Base-by-base conservation (phyloP, 2,888 invertebrate species). In the Danaus chrysippus region DNA sequence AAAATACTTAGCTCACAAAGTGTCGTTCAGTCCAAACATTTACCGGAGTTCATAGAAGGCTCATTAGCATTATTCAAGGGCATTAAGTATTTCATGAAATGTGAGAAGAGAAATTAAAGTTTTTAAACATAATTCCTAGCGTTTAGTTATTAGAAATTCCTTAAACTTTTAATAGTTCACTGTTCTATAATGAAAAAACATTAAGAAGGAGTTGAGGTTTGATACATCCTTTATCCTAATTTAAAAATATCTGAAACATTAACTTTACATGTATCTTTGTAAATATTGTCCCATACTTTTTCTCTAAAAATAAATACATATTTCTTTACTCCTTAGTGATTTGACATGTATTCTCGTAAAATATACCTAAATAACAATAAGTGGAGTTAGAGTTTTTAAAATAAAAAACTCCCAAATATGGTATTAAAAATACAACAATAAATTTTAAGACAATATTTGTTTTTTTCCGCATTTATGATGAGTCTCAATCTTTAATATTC, bases 41-140 rank as follows among this genome's bases (percentile, higher is more conserved):
- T 66, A 66, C 63, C 66, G 65, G 71, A 70, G 71, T 74, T 69
- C 23, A 34, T 74, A 71, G 74, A 73, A 72, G 64, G 68, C 73
- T 74, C 73, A 72, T 76, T 76, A 74, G 70, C 70, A 67, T 71
- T 65, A 65, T 72, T 70, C 64, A 65, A 67, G 67, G 62, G 64
- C 62, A 59, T 65, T 70, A 59, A 56, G 64, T 68, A 65, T 68
- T 69, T 71, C 68, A 70, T 66, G 70, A 69, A 70, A 63, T 68
- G 69, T 66, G 63, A 68, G 65, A 65, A 34, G 23, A 34, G 23
- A 23, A 23, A 23, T 23, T 1, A 23, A 23, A 23, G 64, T 61
- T 63, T 65, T 62, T 61, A 58, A 49, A 66, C 65, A 6, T 5
- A 55, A 65, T 69, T 66, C 61, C 43, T 55, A 68, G 59, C 2